Evolutionary conservation across 2,797 vertebrate genomes (phyloP).

Genomic region (Sebastiscus albofasciatus): DNA sequence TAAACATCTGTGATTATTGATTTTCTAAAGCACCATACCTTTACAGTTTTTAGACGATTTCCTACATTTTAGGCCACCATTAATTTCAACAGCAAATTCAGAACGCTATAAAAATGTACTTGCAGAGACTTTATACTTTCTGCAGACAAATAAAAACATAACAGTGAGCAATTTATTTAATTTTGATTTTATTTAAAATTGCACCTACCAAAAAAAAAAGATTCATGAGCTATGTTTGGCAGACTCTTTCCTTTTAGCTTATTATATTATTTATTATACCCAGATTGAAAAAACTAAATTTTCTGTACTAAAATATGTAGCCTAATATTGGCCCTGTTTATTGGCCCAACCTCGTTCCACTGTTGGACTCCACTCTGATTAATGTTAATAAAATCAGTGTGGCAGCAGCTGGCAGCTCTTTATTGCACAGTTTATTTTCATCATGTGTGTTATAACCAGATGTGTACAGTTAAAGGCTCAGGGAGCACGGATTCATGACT

Average conservation of each 20-base stretch:
- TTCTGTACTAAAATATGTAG: not conserved
- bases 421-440: constrained; percentile 39
- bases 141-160: not conserved
- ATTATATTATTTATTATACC: not conserved
- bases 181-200: not conserved
- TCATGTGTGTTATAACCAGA: constrained; percentile 28
- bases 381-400: constrained; percentile 20
- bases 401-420: constrained; percentile 57
- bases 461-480: constrained; percentile 17
- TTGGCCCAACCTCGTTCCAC: not conserved
- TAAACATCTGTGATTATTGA: not conserved
- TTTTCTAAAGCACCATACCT: not conserved
- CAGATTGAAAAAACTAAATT: not conserved
- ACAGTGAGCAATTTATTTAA: not conserved
- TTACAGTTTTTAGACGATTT: not conserved
- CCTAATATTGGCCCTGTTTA: not conserved
- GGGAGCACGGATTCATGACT: constrained; percentile 27
- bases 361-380: not conserved
- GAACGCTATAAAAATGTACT: not conserved
- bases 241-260: not conserved
- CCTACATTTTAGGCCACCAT: not conserved
- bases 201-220: not conserved
- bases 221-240: not conserved
- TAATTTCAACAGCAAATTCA: not conserved
- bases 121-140: not conserved